These are phyloP conservation scores for Chelmon rostratus DNA, from an alignment of 2,797 vertebrate genomes.

Conservation along the genomic window DNA sequence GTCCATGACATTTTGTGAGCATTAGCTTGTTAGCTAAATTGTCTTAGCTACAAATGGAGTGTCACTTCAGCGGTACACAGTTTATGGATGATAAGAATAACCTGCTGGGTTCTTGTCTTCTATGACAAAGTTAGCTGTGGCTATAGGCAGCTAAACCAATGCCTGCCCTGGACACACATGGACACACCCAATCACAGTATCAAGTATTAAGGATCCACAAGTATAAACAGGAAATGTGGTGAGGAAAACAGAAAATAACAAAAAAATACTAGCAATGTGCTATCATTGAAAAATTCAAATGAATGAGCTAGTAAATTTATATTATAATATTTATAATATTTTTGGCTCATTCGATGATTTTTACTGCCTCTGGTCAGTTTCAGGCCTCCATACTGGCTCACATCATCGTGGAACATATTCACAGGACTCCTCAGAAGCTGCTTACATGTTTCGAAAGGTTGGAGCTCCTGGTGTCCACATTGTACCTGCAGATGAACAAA, in stretches of 20 bases:
- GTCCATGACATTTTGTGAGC: background rate
- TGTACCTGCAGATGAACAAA: conserved; percentile 86
- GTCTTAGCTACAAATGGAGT: background rate
- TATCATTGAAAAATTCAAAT: background rate
- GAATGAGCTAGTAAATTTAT: too few relatives aligned
- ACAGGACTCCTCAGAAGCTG: background rate
- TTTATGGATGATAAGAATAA: background rate
- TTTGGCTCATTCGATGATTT: background rate
- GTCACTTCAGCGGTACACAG: background rate
- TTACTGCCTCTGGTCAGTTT: background rate
- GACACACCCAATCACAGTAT: background rate
- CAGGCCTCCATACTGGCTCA: background rate
- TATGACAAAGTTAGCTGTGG: background rate
- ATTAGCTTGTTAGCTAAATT: background rate
- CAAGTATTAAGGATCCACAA: background rate
- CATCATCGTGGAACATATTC: background rate
- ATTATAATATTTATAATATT: too few relatives aligned
- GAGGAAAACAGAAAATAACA: background rate
- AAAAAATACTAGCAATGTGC: background rate
- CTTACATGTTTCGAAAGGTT: conserved; percentile 94
- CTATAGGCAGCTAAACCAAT: too few relatives aligned
- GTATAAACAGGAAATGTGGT: background rate
- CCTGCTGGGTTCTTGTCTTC: too few relatives aligned
- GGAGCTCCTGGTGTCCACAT: conserved; percentile 92
- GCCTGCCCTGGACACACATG: background rate